These are phyloP conservation scores for Elymnias hypermnestra DNA, from an alignment of 1,140 invertebrate genomes.

Conservation along the genomic window DNA sequence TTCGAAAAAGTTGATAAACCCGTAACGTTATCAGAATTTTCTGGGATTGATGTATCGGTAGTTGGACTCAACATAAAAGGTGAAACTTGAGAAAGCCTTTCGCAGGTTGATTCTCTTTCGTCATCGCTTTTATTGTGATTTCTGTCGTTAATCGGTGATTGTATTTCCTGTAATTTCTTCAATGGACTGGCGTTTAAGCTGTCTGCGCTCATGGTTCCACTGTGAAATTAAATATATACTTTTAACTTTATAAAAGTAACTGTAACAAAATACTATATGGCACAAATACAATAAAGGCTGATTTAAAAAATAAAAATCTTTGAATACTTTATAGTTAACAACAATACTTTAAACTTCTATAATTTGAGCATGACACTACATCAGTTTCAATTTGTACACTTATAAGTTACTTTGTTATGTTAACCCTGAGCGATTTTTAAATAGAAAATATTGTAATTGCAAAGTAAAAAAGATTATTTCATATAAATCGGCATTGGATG, in stretches of 20 bases:
- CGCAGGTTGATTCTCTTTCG: conserved; percentile 49
- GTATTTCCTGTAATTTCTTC: conserved; percentile 31
- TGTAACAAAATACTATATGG: background rate
- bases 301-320: too few species aligned
- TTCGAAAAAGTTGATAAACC: conserved; percentile 62
- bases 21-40: conserved; percentile 45
- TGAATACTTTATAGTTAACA: too few species aligned
- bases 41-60: conserved; percentile 55
- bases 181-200: conserved; percentile 63
- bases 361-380: too few species aligned
- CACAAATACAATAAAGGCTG: too few species aligned
- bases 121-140: conserved; percentile 53
- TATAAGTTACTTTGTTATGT: too few species aligned
- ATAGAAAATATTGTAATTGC: too few species aligned
- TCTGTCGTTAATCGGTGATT: conserved; percentile 44
- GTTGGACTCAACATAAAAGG: conserved; percentile 61
- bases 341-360: too few species aligned
- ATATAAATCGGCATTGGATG: too few species aligned
- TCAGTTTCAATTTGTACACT: too few species aligned
- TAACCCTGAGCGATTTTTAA: too few species aligned
- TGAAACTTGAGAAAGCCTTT: conserved; percentile 62
- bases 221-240: conserved; percentile 28
- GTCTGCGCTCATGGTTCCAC: conserved; percentile 69
- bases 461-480: too few species aligned
- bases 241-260: background rate